Percentiles rank a stretch among this genome's conserved stretches.
Conservation (phyloP, 2,888 invertebrate species). For the Caenorhabditis plicata region DNA sequence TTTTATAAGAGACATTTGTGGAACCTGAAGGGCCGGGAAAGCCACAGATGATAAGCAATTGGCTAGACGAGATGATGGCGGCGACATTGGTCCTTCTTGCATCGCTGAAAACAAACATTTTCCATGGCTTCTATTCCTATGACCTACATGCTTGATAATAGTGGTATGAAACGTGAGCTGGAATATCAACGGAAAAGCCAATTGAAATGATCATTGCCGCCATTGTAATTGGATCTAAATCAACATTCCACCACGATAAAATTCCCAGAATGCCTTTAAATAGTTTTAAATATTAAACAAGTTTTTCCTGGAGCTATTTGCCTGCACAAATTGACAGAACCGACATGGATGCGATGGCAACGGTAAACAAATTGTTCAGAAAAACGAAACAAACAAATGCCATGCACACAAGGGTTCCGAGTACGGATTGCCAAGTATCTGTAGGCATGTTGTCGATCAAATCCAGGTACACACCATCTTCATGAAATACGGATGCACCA, state of each 20-base stretch:
- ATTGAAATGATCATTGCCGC: constrained; percentile 62
- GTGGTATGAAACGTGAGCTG: constrained; percentile 61
- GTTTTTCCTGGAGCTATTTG: constrained; percentile 24
- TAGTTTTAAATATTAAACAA: background rate
- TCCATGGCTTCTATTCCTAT: constrained; percentile 3
- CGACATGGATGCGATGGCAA: constrained; percentile 50
- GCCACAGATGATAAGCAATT: constrained; percentile 53
- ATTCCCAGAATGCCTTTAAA: constrained; percentile 56
- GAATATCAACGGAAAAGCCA: constrained; percentile 62
- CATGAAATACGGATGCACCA: constrained; percentile 54
- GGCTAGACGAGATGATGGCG: constrained; percentile 43
- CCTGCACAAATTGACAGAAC: constrained; percentile 36
- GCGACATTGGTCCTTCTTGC: constrained; percentile 45
- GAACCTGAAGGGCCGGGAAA: constrained; percentile 51
- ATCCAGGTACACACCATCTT: constrained; percentile 59
- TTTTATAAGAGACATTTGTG: too few species aligned
- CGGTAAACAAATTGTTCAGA: constrained; percentile 61
- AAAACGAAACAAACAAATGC: constrained; percentile 60
- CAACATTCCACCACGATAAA: constrained; percentile 55
- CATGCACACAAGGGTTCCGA: constrained; percentile 62
- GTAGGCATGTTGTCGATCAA: constrained; percentile 61
- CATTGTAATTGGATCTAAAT: constrained; percentile 64
- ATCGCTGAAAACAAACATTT: constrained; percentile 18
- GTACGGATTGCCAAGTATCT: constrained; percentile 58
- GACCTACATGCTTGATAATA: constrained; percentile 51